These are phyloP conservation scores for Cynopterus sphinx DNA, from an alignment of 2,797 vertebrate genomes.

Conservation along the genomic window DNA sequence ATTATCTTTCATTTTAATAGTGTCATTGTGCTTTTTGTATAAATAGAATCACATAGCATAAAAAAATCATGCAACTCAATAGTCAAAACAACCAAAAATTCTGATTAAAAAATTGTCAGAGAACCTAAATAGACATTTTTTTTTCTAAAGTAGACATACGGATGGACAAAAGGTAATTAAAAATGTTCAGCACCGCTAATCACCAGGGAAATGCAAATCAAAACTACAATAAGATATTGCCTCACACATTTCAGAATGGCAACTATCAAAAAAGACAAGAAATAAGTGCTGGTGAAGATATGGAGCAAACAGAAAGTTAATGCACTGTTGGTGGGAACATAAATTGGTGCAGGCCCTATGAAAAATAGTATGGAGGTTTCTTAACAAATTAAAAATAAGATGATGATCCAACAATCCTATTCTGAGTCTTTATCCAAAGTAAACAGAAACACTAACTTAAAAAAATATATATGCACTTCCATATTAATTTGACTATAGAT, in stretches of 20 bases:
- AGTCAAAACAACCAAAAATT: not conserved
- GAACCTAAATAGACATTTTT: not conserved
- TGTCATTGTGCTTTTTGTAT: too few species aligned
- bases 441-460: not conserved
- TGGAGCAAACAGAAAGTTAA: not conserved
- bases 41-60: too few species aligned
- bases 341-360: not conserved
- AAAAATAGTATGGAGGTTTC: not conserved
- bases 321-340: not conserved
- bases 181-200: not conserved
- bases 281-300: not conserved
- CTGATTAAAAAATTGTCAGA: not conserved
- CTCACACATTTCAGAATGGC: not conserved
- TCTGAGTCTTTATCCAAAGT: not conserved
- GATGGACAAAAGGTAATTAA: not conserved
- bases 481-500: not conserved
- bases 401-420: not conserved
- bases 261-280: not conserved
- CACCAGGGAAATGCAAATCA: not conserved
- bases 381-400: not conserved
- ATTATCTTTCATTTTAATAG: too few species aligned
- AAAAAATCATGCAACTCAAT: not conserved
- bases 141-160: not conserved
- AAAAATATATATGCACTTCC: not conserved
- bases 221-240: not conserved